Evolutionary conservation across 1,140 invertebrate species (phyloP), one percentile per base, ranked within the genome.

Genomic region (Riptortus pedestris): DNA sequence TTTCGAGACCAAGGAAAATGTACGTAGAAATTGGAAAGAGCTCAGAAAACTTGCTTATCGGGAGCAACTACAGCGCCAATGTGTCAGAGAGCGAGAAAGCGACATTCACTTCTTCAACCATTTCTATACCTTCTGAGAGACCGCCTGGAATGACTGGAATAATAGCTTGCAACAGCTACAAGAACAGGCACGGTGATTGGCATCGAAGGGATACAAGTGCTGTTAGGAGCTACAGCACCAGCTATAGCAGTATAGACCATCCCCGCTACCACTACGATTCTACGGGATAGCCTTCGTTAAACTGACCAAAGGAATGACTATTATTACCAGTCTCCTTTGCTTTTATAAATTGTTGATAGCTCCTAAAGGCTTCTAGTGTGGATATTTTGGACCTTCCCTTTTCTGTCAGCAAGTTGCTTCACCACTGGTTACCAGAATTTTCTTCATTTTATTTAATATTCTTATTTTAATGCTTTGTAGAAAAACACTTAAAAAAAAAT

Each of bases 101-200:
- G 2, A 16, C 26, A 11, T 18, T 27, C 1, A 67, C 58, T 33
- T 18, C 43, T 11, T 33, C 58, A 48, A 52, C 64, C 24, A 16
- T 20, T 16, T 47, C 55, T 18, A 16, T 64, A 26, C 20, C 51
- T 26, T 74, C 75, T 65, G 67, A 71, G 28, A 75, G 82, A 20
- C 82, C 83, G 2, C 80, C 79, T 12, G 83, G 79, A 24, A 84
- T 85, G 83, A 83, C 84, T 74, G 85, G 83, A 62, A 74, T 87
- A 60, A 85, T 87, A 58, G 82, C 83, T 0, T 86, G 84, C 76
- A 86, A 83, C 73, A 87, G 84, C 73, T 87, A 85, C 74, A 86
- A 86, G 71, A 86, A 85, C 71, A 78, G 83, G 38, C 79, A 82
- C 1, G 81, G 83, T 68, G 80, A 81, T 0, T 85, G 82, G 80